A percentile compares a stretch with the other conserved stretches of the same genome.
phyloP scores from a whole-genome alignment of 2,113 vertebrate genomes.

The Mohoua ochrocephala region DNA sequence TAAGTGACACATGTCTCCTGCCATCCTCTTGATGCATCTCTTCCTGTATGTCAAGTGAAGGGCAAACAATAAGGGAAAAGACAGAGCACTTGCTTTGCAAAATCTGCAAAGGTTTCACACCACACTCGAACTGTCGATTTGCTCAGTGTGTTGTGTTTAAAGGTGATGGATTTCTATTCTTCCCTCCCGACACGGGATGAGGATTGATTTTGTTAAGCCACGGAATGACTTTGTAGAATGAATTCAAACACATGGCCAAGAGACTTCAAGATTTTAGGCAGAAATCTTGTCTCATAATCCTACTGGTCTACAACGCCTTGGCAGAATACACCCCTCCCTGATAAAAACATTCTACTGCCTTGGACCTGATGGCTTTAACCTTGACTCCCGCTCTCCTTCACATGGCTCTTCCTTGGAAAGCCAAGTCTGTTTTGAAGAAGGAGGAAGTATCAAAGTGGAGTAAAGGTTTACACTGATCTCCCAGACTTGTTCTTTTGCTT shows the following conservation, averaged over 20 bases:
- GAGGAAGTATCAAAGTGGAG: background rate
- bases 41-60: constrained; percentile 78
- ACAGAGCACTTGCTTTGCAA: constrained; percentile 42
- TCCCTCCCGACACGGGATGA: background rate
- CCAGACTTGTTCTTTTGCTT: background rate
- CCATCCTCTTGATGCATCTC: constrained; percentile 58
- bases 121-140: background rate
- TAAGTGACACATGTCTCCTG: constrained; percentile 26
- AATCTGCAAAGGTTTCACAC: constrained; percentile 19
- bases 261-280: background rate
- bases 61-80: constrained; percentile 66
- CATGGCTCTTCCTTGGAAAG: constrained; percentile 54
- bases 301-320: background rate
- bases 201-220: constrained; percentile 29
- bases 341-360: background rate
- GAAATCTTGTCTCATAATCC: background rate
- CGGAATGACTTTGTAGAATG: constrained; percentile 39
- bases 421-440: background rate
- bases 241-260: constrained; percentile 24
- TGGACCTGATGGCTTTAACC: constrained; percentile 69
- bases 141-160: background rate
- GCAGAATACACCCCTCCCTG: background rate
- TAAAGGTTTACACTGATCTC: background rate
- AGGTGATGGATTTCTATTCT: background rate
- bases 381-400: constrained; percentile 67